phyloP scores from a whole-genome alignment of 2,113 vertebrate genomes.

The Notiomystis cincta region DNA sequence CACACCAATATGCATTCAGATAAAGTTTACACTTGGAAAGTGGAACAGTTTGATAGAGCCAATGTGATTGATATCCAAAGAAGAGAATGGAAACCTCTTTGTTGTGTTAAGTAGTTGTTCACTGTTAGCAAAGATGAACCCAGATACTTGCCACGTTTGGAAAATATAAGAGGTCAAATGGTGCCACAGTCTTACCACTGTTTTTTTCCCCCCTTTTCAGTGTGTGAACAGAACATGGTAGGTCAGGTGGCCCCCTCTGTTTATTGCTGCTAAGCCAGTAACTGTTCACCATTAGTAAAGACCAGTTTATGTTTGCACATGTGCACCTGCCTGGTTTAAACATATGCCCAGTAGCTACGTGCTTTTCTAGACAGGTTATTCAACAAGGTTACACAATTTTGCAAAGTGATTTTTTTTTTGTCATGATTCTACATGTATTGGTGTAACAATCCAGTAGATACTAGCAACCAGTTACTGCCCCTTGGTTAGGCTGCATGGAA shows the following conservation, averaged over 20 bases:
- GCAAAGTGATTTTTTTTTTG: slow-evolving; percentile 45
- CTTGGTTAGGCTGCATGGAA: slow-evolving; percentile 61
- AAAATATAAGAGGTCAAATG: not conserved
- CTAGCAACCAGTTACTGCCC: slow-evolving; percentile 46
- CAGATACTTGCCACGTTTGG: not conserved
- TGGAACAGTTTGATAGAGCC: not conserved
- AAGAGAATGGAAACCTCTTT: not conserved
- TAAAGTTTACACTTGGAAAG: not conserved
- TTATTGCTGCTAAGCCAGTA: not conserved
- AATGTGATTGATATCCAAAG: not conserved
- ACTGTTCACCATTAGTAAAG: not conserved
- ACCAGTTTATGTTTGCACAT: not conserved
- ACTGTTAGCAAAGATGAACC: not conserved
- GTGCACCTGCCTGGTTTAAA: not conserved
- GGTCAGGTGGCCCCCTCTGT: not conserved
- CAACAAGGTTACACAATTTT: slow-evolving; percentile 45
- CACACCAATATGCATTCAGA: not conserved
- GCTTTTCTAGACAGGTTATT: slow-evolving; percentile 22
- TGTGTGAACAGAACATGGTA: not conserved
- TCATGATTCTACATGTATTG: slow-evolving; percentile 44
- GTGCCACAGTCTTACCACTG: not conserved
- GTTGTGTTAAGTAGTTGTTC: not conserved
- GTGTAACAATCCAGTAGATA: slow-evolving; percentile 41
- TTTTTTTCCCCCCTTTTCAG: not conserved
- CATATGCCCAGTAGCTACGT: not conserved